These are phyloP conservation scores for Tipula helvola DNA, from an alignment of 2,888 invertebrate species.

Conservation along the genomic window DNA sequence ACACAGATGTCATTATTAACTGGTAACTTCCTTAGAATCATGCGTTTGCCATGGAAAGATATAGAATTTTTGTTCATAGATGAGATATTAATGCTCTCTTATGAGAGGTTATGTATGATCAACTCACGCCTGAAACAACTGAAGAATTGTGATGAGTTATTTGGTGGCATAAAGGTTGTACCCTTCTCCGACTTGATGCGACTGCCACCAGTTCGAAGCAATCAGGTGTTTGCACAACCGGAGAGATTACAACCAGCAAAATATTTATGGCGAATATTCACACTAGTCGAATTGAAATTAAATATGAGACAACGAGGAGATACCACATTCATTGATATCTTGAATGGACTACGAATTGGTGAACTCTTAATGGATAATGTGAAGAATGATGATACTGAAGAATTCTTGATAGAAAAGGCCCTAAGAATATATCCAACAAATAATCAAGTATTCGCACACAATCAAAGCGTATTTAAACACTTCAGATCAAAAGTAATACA, in stretches of 20 bases:
- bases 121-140: no score
- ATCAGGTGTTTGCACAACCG: background rate
- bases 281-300: background rate
- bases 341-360: background rate
- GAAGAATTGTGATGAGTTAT: background rate
- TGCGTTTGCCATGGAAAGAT: background rate
- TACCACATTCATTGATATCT: background rate
- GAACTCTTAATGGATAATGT: no score
- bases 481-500: no score
- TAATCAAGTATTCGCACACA: no score
- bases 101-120: background rate
- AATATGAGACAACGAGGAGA: conserved; percentile 21
- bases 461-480: no score
- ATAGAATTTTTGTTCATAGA: background rate
- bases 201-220: no score
- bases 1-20: no score
- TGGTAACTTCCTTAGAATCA: no score
- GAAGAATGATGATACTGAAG: no score
- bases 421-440: no score
- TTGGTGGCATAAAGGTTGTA: background rate
- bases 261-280: background rate
- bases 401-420: no score
- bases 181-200: background rate
- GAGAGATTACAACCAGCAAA: background rate
- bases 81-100: background rate